Base-by-base conservation (phyloP, 2,113 vertebrate species). In the Plotosus lineatus region DNA sequence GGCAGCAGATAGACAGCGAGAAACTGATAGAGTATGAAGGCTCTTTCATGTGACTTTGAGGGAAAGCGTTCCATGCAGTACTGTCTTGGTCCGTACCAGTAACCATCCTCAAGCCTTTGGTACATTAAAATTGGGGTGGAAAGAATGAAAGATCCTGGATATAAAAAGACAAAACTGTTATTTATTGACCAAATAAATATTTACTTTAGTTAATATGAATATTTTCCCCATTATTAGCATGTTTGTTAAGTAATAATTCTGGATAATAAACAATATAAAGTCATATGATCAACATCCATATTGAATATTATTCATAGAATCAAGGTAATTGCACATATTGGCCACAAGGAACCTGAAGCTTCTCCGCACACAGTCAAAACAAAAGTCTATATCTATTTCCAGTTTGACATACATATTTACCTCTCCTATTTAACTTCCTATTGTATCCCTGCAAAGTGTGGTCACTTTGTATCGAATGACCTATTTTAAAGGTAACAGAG, bases 1-100 rank as follows among this genome's bases (percentile, higher is more conserved):
- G 94, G 93, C 55, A 94, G 87, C 38, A 95, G 87, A 86, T 95
- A 95, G 56, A 93, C 93, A 2, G 93, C 92, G 26, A 94, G 92
- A 55, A 95, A 95, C 87, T 94, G 93, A 86, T 95, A 95, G n/a
- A 95, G 90, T 81, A 93, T 95, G 77, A 93, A 95, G 7, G 91
- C 92, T 61, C 91, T 92, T 87, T 94, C 91, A 15, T 94, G 93
- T 2, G 85, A 85, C 85, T 94, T 94, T 5, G 94, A 94, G 11
- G 94, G 94, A 72, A 95, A 95, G 40, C 92, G 90, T 82, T 95
- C 94, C 83, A 93, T 90, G 88, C 93, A 94, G 89, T 94, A 94
- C 46, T 93, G 93, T 56, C 92, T 89, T 0, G 93, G 93, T 0
- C 92, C 93, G 3, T 94, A 94, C 94, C 94, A 95, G 88, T 94